These are phyloP conservation scores for Sinocyclocheilus rhinocerous DNA, from an alignment of 2,113 vertebrate species.

Conservation along the genomic window DNA sequence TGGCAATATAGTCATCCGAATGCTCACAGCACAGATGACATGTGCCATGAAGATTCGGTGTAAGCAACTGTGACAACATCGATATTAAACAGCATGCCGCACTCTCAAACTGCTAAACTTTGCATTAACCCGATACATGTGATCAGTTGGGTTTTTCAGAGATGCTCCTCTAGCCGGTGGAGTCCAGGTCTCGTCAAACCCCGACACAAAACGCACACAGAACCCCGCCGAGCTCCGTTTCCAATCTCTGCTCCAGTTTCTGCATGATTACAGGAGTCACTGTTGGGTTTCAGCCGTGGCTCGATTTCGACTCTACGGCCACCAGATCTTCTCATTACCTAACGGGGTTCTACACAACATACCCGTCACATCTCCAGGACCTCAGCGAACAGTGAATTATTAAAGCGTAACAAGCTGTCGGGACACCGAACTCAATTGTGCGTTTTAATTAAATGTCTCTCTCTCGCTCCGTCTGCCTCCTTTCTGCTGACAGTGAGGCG, in stretches of 20 bases:
- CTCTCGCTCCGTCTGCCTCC: not conserved
- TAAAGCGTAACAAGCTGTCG: conserved; percentile 66
- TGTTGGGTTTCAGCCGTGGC: conserved; percentile 58
- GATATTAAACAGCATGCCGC: not conserved
- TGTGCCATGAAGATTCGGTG: not conserved
- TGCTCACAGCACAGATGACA: not conserved
- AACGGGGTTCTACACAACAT: conserved; percentile 34
- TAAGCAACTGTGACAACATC: not conserved
- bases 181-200: not conserved
- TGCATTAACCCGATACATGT: not conserved
- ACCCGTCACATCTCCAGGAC: conserved; percentile 40
- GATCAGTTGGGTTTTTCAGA: conserved; percentile 37
- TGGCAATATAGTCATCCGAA: not conserved
- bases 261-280: conserved; percentile 63
- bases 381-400: no score
- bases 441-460: conserved; percentile 69
- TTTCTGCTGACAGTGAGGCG: not conserved
- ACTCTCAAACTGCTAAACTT: not conserved
- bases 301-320: conserved; percentile 60
- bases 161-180: conserved; percentile 8
- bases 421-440: conserved; percentile 63
- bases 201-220: not conserved
- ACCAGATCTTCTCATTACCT: conserved; percentile 63
- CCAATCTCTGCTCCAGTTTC: conserved; percentile 45
- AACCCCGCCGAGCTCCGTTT: conserved; percentile 41